Evolutionary conservation across 2,797 vertebrate species (phyloP), one percentile per base, ranked within the genome.

Genomic region (Alca torda): DNA sequence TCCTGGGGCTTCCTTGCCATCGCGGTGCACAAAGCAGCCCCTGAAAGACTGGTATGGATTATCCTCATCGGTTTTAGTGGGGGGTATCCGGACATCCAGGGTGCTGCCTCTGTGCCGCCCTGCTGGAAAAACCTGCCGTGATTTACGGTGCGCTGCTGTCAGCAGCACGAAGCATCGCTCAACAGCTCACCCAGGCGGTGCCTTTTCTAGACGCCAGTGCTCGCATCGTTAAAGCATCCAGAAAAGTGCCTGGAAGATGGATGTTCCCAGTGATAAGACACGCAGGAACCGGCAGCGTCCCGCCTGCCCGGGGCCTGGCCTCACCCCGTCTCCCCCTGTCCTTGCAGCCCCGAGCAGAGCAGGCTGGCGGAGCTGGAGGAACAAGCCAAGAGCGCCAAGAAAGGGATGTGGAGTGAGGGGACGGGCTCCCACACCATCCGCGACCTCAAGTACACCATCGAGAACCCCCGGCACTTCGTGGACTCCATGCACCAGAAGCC

Each of bases 401-500:
- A 99, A 94, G 99, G 99, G 16, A 90, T 98, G 98, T 99, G 99
- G 99, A 99, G 98, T 3, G 99, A 99, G 67, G 99, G 99, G 5
- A 98, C 98, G 0, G 98, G 99, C 4, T 90, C 99, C 1, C 99
- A 99, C 79, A 99, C 99, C 26, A 80, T 99, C 95, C 98, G 99
- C 1, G 99, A 99, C 89, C 88, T 99, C 84, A 99, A 99, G 94
- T 99, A 99, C 92, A 98, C 97, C 95, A 99, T 99, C 9, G 99
- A 99, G 93, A 99, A 99, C 96, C 99, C 99, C 1, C 98, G 99
- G 67, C 99, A 99, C 98, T 99, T 99, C 11, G 99, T 99, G 53
- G 99, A 99, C 97, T 99, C 99, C 7, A 97, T 99, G 98, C 99
- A 99, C 95, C 99, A 99, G 98, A 99, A 99, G 86, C 99, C 99